These are phyloP conservation scores for Sebastes matsubarae DNA, from an alignment of 2,797 vertebrate species.

Conservation along the genomic window DNA sequence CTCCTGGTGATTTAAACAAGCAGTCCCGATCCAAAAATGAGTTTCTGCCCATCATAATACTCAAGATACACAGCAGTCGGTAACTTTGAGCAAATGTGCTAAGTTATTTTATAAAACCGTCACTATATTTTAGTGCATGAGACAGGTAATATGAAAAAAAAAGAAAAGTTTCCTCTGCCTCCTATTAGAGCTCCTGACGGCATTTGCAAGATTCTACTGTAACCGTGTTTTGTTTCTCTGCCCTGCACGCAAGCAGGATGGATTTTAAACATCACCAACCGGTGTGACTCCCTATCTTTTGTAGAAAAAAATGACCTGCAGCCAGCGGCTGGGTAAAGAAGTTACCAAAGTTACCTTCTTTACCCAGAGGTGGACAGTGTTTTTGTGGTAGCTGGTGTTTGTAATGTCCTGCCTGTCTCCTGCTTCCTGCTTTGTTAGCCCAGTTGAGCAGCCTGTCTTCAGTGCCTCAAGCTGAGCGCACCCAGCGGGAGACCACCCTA, in stretches of 20 bases:
- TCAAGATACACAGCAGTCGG: neutral
- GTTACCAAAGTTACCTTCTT: neutral
- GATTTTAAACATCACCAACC: neutral
- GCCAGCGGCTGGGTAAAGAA: neutral
- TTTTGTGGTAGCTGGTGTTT: neutral
- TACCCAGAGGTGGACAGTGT: neutral
- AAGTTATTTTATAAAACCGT: too few relatives aligned
- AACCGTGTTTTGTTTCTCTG: neutral
- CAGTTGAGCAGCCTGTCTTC: slow-evolving; percentile 89
- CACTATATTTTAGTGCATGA: too few relatives aligned
- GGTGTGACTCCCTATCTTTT: neutral
- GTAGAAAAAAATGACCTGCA: neutral
- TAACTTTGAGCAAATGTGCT: neutral
- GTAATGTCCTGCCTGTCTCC: neutral
- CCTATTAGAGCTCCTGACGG: too few relatives aligned
- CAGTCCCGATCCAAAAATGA: too few relatives aligned
- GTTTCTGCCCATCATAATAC: neutral
- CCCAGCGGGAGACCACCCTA: slow-evolving; percentile 87
- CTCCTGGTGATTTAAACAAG: neutral
- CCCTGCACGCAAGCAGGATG: neutral
- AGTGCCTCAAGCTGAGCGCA: slow-evolving; percentile 87
- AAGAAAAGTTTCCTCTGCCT: too few relatives aligned
- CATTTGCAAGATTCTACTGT: too few relatives aligned
- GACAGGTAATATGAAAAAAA: too few relatives aligned
- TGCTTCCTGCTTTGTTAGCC: slow-evolving; percentile 73